Conservation (phyloP, 2,797 vertebrate species). For the Sarcophilus harrisii region DNA sequence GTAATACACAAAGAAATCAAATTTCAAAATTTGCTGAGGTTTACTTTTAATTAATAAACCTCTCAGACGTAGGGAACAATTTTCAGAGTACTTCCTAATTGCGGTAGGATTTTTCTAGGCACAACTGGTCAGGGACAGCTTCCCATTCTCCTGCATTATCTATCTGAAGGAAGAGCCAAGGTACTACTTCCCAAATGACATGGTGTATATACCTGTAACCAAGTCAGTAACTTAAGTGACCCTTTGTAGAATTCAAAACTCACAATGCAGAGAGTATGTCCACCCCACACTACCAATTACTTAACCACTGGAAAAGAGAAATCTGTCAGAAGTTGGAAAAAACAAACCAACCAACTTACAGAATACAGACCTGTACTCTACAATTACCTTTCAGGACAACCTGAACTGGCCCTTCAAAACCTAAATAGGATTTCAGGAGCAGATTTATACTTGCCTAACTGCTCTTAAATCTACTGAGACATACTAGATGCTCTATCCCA, state of each 20-base stretch:
- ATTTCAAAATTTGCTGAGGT: conserved; percentile 63
- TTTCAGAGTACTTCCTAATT: conserved; percentile 21
- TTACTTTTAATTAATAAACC: conserved; percentile 54
- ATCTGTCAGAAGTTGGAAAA: conserved; percentile 15
- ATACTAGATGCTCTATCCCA: background rate
- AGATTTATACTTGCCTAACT: conserved; percentile 36
- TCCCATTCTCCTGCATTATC: conserved; percentile 6
- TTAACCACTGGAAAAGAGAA: conserved; percentile 58
- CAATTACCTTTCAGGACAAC: conserved; percentile 33
- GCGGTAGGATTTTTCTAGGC: background rate
- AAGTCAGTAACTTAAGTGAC: conserved; percentile 54
- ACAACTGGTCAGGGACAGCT: conserved; percentile 30
- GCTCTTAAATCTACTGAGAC: conserved; percentile 5
- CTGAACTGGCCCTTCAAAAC: conserved; percentile 46
- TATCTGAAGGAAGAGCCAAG: conserved; percentile 55
- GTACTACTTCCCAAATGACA: conserved; percentile 8
- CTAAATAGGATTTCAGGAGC: conserved; percentile 56
- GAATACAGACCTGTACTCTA: conserved; percentile 66
- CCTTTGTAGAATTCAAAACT: conserved; percentile 56
- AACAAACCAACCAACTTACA: conserved; percentile 63
- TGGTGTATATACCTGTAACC: background rate
- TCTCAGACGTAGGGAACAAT: conserved; percentile 25
- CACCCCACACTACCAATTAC: background rate
- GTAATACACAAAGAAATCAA: conserved; percentile 60
- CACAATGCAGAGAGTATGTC: conserved; percentile 1